A percentile compares a stretch with the other conserved stretches of the same genome.
Conservation (phyloP, 2,888 invertebrate genomes). For the Zhuqinia jingwanae region DNA sequence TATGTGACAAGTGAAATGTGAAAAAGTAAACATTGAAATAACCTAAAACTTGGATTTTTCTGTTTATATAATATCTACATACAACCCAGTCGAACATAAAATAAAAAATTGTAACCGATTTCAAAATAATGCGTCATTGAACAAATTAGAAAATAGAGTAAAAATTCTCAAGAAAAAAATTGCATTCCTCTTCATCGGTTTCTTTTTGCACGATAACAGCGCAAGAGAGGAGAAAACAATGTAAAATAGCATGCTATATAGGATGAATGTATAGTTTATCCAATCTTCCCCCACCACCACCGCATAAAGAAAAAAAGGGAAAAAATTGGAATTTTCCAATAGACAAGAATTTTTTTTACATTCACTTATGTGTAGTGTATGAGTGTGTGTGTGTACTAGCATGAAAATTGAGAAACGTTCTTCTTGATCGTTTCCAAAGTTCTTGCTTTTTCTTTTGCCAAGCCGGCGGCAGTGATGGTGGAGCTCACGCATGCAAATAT, state of each 20-base stretch:
- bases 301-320: not conserved
- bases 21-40: slow-evolving; percentile 67
- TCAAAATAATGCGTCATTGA: not conserved
- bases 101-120: no score
- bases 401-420: not conserved
- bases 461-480: slow-evolving; percentile 19
- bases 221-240: not conserved
- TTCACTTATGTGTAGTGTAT: slow-evolving; percentile 4
- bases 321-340: slow-evolving; percentile 35
- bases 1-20: slow-evolving; percentile 67
- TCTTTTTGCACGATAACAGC: slow-evolving; percentile 16
- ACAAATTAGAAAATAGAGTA: slow-evolving; percentile 24
- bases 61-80: no score
- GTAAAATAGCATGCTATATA: no score
- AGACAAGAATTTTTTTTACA: slow-evolving; percentile 25
- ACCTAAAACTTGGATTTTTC: slow-evolving; percentile 9
- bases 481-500: slow-evolving; percentile 37
- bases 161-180: not conserved
- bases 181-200: slow-evolving; percentile 35
- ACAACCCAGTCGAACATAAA: no score
- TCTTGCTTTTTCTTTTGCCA: not conserved
- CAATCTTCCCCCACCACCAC: not conserved
- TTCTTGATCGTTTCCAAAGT: slow-evolving; percentile 26
- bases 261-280: not conserved
- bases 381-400: not conserved